These are phyloP conservation scores for Metopolophium dirhodum DNA, from an alignment of 1,140 invertebrate genomes.

Conservation along the genomic window DNA sequence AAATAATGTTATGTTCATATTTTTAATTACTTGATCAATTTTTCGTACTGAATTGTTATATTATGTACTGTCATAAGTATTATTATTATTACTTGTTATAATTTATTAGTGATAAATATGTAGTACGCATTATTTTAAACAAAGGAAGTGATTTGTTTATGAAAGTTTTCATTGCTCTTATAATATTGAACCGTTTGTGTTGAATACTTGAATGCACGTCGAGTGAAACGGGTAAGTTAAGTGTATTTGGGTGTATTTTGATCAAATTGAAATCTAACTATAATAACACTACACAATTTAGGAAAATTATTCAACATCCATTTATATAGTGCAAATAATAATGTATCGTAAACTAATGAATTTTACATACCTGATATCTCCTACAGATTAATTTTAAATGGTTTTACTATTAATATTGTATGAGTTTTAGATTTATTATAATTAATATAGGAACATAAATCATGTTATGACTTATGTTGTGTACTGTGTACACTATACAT, in stretches of 20 bases:
- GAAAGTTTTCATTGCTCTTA: not conserved
- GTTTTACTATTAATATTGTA: not conserved
- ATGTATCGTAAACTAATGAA: not conserved
- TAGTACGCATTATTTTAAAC: not conserved
- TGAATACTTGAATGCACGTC: not conserved
- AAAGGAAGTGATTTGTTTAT: not conserved
- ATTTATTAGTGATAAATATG: not conserved
- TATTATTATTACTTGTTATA: too few relatives aligned
- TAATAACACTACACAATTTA: not conserved
- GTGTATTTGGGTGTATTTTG: not conserved
- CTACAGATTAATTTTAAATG: not conserved
- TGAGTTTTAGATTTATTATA: not conserved
- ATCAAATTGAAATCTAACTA: not conserved
- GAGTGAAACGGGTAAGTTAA: not conserved
- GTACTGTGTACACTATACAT: too few relatives aligned
- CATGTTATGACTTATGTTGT: too few relatives aligned
- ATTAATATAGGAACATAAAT: not conserved
- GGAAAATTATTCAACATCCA: not conserved
- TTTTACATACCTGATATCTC: not conserved
- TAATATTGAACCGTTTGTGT: not conserved
- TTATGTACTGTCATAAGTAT: too few relatives aligned
- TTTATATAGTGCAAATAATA: not conserved
- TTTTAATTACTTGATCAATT: too few relatives aligned
- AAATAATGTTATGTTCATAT: too few relatives aligned
- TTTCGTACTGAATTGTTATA: too few relatives aligned